Percentiles rank a stretch among this genome's conserved stretches.
Conservation (phyloP, 2,113 vertebrate species). For the Misgurnus anguillicaudatus region DNA sequence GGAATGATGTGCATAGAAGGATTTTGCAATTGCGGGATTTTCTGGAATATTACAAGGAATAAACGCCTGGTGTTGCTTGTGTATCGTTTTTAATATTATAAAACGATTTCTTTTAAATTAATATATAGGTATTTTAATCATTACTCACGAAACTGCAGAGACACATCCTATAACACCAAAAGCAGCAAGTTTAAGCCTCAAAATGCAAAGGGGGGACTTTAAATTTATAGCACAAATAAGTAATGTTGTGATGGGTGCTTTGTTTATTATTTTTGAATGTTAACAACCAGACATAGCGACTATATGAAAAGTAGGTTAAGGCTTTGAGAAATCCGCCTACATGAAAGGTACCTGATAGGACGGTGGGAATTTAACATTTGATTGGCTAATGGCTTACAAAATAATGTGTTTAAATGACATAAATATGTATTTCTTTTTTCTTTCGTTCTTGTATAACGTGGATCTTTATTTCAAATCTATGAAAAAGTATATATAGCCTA, state of each 20-base stretch:
- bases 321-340: conserved; percentile 38
- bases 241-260: not conserved
- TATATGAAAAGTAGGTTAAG: conserved; percentile 29
- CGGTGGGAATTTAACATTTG: conserved; percentile 24
- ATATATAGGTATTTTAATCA: conserved; percentile 1
- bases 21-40: not conserved
- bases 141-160: not conserved
- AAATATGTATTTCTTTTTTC: not conserved
- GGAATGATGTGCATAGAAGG: conserved; percentile 32
- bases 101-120: not conserved
- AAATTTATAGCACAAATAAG: not conserved
- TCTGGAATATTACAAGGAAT: not conserved
- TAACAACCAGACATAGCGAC: conserved; percentile 18
- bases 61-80: not conserved
- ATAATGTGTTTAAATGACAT: conserved; percentile 20
- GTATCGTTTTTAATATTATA: no score
- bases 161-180: not conserved
- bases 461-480: conserved; percentile 4
- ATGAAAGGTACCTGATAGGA: conserved; percentile 21
- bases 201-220: not conserved
- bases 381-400: conserved; percentile 36
- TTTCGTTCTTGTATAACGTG: not conserved
- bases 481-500: not conserved
- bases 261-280: conserved; percentile 27
- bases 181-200: not conserved